Evolutionary conservation across 2,797 vertebrate species (phyloP), one percentile per base, ranked within the genome.

Genomic region (Australoheros facetus): DNA sequence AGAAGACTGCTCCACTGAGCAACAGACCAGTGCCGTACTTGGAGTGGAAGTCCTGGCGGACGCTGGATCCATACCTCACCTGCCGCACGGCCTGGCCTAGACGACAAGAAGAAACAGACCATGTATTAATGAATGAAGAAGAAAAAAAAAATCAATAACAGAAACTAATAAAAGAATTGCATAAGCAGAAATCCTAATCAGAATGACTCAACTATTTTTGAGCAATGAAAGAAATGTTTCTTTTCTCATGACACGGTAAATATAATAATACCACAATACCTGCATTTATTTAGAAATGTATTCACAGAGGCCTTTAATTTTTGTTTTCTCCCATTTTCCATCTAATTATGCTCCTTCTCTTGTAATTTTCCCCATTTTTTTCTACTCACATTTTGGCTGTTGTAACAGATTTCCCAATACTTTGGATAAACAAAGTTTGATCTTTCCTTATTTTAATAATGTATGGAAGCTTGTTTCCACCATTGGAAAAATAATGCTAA

Each of bases 21-120:
- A 96, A 0, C 28, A 96, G 0, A 0, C 82, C 77, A 0, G 5
- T 85, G 58, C 96, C 95, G 1, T 96, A 96, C 82, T 96, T 95
- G 0, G 70, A 0, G 76, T 96, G 95, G 85, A 96, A 96, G 34
- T 88, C 45, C 1, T 37, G 26, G 0, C 45, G 23, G 1, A 10
- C 30, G 0, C 83, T 84, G 56, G 94, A 94, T 3, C 64, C 62
- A 11, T 96, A 89, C 71, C 96, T 93, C 79, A 95, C 88, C 84
- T 95, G 95, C 54, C 90, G 88, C 17, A 64, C 71, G 5, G 93
- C 93, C 80, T 87, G 93, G 75, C 95, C 96, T 96, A 75, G 2
- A 85, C 0, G 3, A 59, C 16, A 72, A 55, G 7, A 79, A 56
- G 76, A 53, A 5, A 64, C 7, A 51, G 45, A 51, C 26, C 26